Conservation (phyloP, 2,888 invertebrate species). For the Serrognathus titanus region DNA sequence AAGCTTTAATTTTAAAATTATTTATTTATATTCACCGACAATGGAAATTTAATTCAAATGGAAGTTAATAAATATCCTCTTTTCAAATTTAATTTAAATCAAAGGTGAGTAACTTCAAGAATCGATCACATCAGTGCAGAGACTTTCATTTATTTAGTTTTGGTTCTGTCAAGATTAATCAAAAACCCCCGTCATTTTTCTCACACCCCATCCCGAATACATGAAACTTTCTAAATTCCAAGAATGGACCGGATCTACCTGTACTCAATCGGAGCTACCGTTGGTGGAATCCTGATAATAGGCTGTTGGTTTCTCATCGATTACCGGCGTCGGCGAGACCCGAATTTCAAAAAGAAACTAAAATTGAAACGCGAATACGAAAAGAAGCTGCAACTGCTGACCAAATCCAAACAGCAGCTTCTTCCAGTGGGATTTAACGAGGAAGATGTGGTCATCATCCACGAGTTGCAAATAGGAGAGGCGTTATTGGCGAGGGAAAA, state of each 20-base stretch:
- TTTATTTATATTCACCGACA: too few relatives aligned
- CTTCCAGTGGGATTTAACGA: slow-evolving; percentile 9
- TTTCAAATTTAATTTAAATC: too few relatives aligned
- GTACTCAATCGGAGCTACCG: slow-evolving; percentile 13
- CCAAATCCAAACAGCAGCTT: slow-evolving; percentile 3
- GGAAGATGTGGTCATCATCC: slow-evolving; percentile 25
- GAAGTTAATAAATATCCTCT: too few relatives aligned
- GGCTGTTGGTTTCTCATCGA: slow-evolving; percentile 20
- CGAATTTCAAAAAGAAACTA: slow-evolving; percentile 19
- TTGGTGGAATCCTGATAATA: slow-evolving; percentile 19
- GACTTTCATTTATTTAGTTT: slow-evolving; percentile 5
- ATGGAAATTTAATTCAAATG: too few relatives aligned
- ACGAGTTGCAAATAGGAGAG: slow-evolving; percentile 31
- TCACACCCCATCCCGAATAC: neutral
- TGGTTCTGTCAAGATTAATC: slow-evolving; percentile 12
- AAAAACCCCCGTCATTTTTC: slow-evolving; percentile 6
- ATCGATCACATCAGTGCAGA: too few relatives aligned
- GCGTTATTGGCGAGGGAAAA: slow-evolving; percentile 25
- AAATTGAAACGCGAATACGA: slow-evolving; percentile 16
- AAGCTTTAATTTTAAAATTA: too few relatives aligned
- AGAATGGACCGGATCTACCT: slow-evolving; percentile 14
- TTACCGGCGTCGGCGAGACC: slow-evolving; percentile 17
- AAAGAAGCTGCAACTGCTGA: slow-evolving; percentile 11
- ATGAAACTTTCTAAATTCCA: slow-evolving; percentile 9
- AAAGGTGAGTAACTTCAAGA: too few relatives aligned